Percentiles rank a stretch among this genome's conserved stretches.
Conservation (phyloP, 2,797 vertebrate species). For the Acrossocheilus wenchowensis region DNA sequence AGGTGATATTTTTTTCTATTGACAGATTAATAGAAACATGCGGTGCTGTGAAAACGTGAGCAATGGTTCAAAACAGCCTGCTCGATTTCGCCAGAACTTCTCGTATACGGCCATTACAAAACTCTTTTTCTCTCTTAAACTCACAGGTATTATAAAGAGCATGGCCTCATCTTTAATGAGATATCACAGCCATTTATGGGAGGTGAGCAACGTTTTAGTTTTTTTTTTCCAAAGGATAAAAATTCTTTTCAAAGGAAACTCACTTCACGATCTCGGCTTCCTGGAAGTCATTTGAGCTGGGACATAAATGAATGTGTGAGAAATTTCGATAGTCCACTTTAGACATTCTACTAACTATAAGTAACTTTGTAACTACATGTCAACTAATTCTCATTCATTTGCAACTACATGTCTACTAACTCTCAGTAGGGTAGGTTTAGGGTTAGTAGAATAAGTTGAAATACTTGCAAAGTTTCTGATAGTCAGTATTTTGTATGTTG, state of each 20-base stretch:
- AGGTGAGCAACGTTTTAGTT: neutral
- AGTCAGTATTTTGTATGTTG: no score
- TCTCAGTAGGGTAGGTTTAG: no score
- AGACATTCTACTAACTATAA: no score
- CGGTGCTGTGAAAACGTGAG: slow-evolving; percentile 19
- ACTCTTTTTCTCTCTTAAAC: neutral
- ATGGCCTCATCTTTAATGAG: slow-evolving; percentile 29
- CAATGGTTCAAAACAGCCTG: slow-evolving; percentile 44
- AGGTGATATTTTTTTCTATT: slow-evolving; percentile 20
- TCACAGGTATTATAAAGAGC: slow-evolving; percentile 8
- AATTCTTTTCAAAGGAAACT: neutral
- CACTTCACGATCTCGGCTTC: neutral
- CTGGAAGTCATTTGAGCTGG: neutral
- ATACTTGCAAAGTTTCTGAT: no score
- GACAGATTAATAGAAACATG: slow-evolving; percentile 29
- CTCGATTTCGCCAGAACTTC: neutral
- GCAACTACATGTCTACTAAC: no score
- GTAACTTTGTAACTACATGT: no score
- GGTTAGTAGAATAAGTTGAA: no score
- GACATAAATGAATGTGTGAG: neutral
- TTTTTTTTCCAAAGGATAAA: neutral
- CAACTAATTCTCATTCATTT: no score
- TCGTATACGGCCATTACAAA: neutral
- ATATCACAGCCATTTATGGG: neutral
- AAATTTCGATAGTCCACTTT: neutral